phyloP scores from a whole-genome alignment of 2,888 invertebrate species.

The Chloromyia formosa region DNA sequence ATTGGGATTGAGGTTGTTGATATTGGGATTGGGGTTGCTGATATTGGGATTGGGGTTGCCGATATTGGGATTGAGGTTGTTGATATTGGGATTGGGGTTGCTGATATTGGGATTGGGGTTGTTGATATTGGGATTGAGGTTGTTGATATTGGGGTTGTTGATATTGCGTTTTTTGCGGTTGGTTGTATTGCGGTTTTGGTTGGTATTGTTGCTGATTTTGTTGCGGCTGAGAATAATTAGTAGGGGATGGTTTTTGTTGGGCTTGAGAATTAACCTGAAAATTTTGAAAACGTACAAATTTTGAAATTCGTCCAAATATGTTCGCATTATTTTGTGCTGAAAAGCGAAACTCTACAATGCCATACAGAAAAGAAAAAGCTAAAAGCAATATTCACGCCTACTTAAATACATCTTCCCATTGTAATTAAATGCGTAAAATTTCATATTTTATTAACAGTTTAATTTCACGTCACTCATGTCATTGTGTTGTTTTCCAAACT shows the following conservation, averaged over 20 bases:
- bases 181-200: conserved; percentile 17
- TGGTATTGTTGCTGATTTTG: conserved; percentile 33
- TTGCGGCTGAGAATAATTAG: conserved; percentile 45
- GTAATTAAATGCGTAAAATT: too few species aligned
- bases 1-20: conserved; percentile 14
- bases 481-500: too few species aligned
- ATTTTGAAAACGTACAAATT: conserved; percentile 17
- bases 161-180: conserved; percentile 34
- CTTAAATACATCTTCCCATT: too few species aligned
- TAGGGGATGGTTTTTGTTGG: conserved; percentile 46
- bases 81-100: conserved; percentile 51
- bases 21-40: conserved; percentile 22
- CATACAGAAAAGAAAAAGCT: background rate
- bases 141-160: conserved; percentile 42
- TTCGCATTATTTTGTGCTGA: background rate
- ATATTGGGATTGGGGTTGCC: conserved; percentile 45
- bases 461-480: too few species aligned
- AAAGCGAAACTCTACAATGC: background rate
- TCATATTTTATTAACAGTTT: too few species aligned
- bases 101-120: conserved; percentile 29
- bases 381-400: too few species aligned
- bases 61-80: conserved; percentile 49
- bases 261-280: conserved; percentile 30
- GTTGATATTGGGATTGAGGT: conserved; percentile 34
- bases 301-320: conserved; percentile 6